phyloP scores from a whole-genome alignment of 2,797 vertebrate genomes.

The Tenualosa thibaudeaui region DNA sequence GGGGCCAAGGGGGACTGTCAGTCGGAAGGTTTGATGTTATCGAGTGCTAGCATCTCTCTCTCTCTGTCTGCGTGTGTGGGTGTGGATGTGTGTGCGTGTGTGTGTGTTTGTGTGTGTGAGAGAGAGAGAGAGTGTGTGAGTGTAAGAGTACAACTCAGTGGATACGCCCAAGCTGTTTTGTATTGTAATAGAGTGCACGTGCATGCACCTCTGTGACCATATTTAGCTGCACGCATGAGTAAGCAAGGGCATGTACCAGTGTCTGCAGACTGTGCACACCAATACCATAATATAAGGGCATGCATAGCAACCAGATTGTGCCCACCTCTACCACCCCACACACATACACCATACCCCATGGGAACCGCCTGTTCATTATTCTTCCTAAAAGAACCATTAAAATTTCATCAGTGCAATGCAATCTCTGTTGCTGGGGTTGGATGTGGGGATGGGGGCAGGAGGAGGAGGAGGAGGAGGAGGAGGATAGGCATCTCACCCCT shows the following conservation, averaged over 20 bases:
- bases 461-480: background rate
- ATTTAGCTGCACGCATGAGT: constrained; percentile 38
- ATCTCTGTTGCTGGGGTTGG: constrained; percentile 39
- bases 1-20: constrained; percentile 48
- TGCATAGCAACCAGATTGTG: background rate
- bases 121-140: background rate
- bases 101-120: background rate
- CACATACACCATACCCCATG: constrained; percentile 39
- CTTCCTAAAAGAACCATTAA: constrained; percentile 83
- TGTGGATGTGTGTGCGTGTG: constrained; percentile 24
- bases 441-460: constrained; percentile 26
- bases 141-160: background rate
- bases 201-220: background rate
- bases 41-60: constrained; percentile 45
- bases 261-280: background rate
- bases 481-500: background rate
- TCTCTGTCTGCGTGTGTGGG: constrained; percentile 29
- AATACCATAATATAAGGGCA: background rate
- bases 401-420: constrained; percentile 83
- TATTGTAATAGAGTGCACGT: background rate
- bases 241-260: background rate
- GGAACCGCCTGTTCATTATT: constrained; percentile 80
- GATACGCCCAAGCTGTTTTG: constrained; percentile 38
- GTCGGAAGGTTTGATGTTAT: constrained; percentile 60
- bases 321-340: background rate